These are phyloP conservation scores for Drosophila eugracilis DNA, from an alignment of 1,140 invertebrate genomes.

Conservation along the genomic window DNA sequence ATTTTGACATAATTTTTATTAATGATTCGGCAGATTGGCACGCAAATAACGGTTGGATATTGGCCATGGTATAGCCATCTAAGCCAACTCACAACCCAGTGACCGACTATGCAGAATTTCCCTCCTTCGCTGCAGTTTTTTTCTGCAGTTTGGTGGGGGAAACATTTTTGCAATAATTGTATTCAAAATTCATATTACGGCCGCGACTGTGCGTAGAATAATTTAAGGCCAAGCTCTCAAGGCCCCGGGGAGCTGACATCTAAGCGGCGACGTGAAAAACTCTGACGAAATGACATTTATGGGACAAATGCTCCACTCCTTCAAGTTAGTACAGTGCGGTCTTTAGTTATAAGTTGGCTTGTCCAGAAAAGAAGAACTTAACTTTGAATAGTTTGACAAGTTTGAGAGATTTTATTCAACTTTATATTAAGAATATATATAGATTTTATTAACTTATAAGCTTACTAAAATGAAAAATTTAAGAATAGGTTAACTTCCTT, in stretches of 20 bases:
- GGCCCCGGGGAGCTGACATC: conserved; percentile 57
- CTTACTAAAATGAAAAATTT: too few relatives aligned
- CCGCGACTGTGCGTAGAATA: conserved; percentile 71
- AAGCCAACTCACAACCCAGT: conserved; percentile 48
- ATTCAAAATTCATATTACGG: conserved; percentile 81
- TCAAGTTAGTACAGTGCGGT: conserved; percentile 32
- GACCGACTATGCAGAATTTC: conserved; percentile 67
- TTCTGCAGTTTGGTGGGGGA: conserved; percentile 40
- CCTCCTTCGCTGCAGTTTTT: conserved; percentile 22
- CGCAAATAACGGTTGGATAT: conserved; percentile 28
- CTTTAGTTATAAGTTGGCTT: not conserved
- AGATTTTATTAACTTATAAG: too few relatives aligned
- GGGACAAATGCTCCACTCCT: conserved; percentile 81
- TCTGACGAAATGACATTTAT: conserved; percentile 78
- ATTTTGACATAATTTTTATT: conserved; percentile 79
- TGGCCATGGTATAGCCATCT: not conserved
- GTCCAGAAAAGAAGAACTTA: too few relatives aligned
- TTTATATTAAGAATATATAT: too few relatives aligned
- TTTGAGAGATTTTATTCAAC: too few relatives aligned
- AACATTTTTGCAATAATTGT: conserved; percentile 76
- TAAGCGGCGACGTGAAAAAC: conserved; percentile 71
- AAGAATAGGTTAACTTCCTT: too few relatives aligned
- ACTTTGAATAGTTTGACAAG: too few relatives aligned
- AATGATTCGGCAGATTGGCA: conserved; percentile 50
- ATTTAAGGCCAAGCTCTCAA: conserved; percentile 57